These are phyloP conservation scores for Plebejus argus DNA, from an alignment of 2,888 invertebrate species.

Conservation along the genomic window DNA sequence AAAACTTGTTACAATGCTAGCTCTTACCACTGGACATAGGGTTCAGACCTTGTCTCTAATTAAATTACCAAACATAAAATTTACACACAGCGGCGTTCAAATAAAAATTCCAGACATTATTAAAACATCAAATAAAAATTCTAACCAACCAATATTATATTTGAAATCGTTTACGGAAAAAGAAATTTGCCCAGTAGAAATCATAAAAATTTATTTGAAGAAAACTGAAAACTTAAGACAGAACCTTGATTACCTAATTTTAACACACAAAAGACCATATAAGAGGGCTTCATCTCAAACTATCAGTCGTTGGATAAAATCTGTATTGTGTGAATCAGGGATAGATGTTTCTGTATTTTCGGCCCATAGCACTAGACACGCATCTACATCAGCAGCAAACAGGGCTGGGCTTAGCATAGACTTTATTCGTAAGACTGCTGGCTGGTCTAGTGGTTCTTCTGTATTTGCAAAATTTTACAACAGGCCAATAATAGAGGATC, in stretches of 20 bases:
- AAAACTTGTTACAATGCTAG: conserved; percentile 42
- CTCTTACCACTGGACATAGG: conserved; percentile 39
- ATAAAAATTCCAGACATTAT: background rate
- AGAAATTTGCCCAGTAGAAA: conserved; percentile 7
- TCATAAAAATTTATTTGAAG: background rate
- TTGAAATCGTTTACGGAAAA: conserved; percentile 5
- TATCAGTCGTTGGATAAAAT: conserved; percentile 23
- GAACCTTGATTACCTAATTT: background rate
- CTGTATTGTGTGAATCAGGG: background rate
- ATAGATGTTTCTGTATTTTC: background rate
- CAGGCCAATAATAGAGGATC: background rate
- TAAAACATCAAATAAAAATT: background rate
- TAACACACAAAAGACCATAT: background rate
- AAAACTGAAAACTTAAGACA: background rate
- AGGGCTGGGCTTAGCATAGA: background rate
- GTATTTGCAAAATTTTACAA: background rate
- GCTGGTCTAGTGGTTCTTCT: background rate
- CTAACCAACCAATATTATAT: background rate
- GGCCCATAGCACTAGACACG: background rate
- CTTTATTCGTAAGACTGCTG: background rate
- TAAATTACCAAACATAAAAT: conserved; percentile 38
- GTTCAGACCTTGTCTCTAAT: conserved; percentile 43
- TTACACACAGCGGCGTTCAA: background rate
- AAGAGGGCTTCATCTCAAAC: conserved; percentile 10
- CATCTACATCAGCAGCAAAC: conserved; percentile 11